Evolutionary conservation across 2,888 invertebrate genomes (phyloP).

Genomic region (Drosophila tanythrix): DNA sequence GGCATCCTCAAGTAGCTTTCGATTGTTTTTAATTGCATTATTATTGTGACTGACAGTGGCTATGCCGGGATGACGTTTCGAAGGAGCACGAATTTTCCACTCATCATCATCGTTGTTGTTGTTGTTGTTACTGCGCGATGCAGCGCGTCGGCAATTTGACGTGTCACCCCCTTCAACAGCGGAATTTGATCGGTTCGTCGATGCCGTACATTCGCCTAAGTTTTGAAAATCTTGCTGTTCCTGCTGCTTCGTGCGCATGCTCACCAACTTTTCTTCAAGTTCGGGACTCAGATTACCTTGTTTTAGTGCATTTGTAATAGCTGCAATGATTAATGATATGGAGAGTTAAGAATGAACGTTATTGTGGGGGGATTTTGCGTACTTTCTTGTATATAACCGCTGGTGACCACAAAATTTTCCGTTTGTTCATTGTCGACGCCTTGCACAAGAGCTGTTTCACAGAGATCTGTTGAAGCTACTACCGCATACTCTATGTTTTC

Average conservation of each 20-base stretch:
- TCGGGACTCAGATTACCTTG: constrained; percentile 96
- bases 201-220: constrained; percentile 51
- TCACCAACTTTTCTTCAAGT: constrained; percentile 95
- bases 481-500: constrained; percentile 52
- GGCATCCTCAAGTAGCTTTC: constrained; percentile 42
- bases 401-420: constrained; percentile 92
- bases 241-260: constrained; percentile 94
- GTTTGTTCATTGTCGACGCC: constrained; percentile 49
- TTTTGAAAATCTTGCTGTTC: constrained; percentile 87
- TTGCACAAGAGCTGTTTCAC: constrained; percentile 8
- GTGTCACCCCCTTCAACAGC: constrained; percentile 36
- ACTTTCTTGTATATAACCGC: constrained; percentile 97
- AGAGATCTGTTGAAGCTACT: constrained; percentile 14
- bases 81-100: constrained; percentile 60
- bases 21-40: constrained; percentile 47
- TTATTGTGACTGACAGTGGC: constrained; percentile 32
- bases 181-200: constrained; percentile 26
- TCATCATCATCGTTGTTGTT: constrained; percentile 59
- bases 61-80: constrained; percentile 44
- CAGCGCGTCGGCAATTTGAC: constrained; percentile 43
- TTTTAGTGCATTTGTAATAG: constrained; percentile 95
- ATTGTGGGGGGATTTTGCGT: constrained; percentile 82
- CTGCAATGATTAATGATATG: constrained; percentile 78
- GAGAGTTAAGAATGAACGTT: not conserved
- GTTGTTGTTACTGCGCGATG: constrained; percentile 36